Evolutionary conservation across 35 echinoderm and acorn worm species (phyloP).

Genomic region (Anneissia japonica): DNA sequence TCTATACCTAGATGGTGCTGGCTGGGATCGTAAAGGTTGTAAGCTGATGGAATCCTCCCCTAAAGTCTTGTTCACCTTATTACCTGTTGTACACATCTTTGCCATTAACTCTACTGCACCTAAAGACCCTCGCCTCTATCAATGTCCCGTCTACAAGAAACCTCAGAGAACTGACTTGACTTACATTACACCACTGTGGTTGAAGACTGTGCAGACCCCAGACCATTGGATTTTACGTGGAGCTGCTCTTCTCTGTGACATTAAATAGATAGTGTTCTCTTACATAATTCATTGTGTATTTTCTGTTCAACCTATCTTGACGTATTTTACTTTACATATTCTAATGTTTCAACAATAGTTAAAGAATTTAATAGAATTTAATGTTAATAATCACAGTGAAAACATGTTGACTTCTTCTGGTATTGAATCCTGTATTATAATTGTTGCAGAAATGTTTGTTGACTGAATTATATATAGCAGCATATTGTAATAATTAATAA

Average conservation of each 20-base stretch:
- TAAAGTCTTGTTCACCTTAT: conserved; percentile 77
- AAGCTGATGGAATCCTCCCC: conserved; percentile 80
- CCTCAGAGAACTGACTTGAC: conserved; percentile 68
- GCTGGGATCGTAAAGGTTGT: conserved; percentile 75
- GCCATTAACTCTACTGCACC: conserved; percentile 97
- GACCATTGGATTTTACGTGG: conserved; percentile 94
- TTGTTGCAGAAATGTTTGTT: too few species aligned
- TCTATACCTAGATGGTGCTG: conserved; percentile 80
- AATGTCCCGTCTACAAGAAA: conserved; percentile 62
- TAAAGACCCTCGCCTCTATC: conserved; percentile 67
- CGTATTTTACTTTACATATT: too few species aligned
- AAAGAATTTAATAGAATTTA: too few species aligned
- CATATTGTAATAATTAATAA: too few species aligned
- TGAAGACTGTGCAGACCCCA: conserved; percentile 80
- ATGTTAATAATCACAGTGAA: too few species aligned
- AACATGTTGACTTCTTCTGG: too few species aligned
- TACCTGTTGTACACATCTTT: conserved; percentile 95
- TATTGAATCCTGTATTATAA: too few species aligned
- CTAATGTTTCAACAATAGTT: too few species aligned
- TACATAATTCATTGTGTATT: background rate
- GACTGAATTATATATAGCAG: too few species aligned
- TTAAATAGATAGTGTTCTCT: conserved; percentile 45
- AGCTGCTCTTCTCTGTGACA: conserved; percentile 72
- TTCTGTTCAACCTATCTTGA: too few species aligned
- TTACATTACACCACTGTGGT: conserved; percentile 69